Evolutionary conservation across 2,113 vertebrate species (phyloP).

Genomic region (Callipepla squamata): DNA sequence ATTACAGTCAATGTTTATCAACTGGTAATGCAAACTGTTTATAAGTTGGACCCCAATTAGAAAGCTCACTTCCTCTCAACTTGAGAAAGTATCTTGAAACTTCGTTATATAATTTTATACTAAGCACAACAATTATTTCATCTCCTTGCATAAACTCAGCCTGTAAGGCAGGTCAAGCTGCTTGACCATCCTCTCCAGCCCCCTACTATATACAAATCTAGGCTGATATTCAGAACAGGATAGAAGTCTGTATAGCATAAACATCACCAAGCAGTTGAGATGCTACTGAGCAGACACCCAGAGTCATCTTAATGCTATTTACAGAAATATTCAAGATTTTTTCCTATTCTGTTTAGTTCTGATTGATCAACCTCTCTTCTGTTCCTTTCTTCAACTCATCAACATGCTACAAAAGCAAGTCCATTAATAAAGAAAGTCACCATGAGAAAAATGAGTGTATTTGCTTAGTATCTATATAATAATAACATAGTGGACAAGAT

Average conservation of each 20-base stretch:
- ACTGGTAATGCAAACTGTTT: not conserved
- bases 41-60: not conserved
- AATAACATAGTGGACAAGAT: not conserved
- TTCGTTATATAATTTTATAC: not conserved
- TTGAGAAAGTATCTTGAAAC: not conserved
- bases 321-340: not conserved
- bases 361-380: not conserved
- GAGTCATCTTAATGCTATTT: not conserved
- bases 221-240: not conserved
- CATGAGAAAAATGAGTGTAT: not conserved
- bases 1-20: not conserved
- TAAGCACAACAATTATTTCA: not conserved
- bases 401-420: not conserved
- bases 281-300: not conserved
- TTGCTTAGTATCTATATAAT: not conserved
- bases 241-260: not conserved
- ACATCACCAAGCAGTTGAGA: accelerated
- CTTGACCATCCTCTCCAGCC: not conserved
- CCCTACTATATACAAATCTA: accelerated
- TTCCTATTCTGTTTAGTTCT: not conserved
- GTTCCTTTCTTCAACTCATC: not conserved
- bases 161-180: not conserved
- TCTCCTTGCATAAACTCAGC: not conserved
- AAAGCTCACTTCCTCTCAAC: not conserved
- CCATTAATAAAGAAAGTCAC: not conserved